A percentile compares a stretch with the other conserved stretches of the same genome.
phyloP scores from a whole-genome alignment of 2,888 invertebrate species.

The Melieria omissa region DNA sequence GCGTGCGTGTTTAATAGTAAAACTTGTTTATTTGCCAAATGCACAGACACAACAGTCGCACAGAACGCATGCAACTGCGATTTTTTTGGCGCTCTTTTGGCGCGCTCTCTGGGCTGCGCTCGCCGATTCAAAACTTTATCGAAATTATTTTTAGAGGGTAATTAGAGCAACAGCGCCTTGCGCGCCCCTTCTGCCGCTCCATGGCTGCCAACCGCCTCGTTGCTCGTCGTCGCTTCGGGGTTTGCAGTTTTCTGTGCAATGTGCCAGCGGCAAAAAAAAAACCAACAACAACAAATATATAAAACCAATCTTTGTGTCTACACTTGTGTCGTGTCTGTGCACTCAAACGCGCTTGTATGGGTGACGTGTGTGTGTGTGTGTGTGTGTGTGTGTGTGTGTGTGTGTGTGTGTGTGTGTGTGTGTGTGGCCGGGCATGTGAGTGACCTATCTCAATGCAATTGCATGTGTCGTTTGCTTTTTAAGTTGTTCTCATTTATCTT shows the following conservation, averaged over 20 bases:
- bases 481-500: conserved; percentile 43
- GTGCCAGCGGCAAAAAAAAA: too few relatives aligned
- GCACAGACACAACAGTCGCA: too few relatives aligned
- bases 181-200: not conserved
- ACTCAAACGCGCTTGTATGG: not conserved
- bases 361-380: conserved; percentile 4
- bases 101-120: too few relatives aligned
- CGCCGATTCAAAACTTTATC: conserved; percentile 32
- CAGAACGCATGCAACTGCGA: too few relatives aligned
- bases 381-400: conserved; percentile 37
- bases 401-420: conserved; percentile 33
- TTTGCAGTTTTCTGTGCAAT: too few relatives aligned
- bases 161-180: conserved; percentile 51
- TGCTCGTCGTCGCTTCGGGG: not conserved
- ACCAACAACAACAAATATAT: too few relatives aligned
- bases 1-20: conserved; percentile 11
- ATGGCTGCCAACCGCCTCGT: not conserved
- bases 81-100: too few relatives aligned
- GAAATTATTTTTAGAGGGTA: conserved; percentile 47
- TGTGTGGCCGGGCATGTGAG: conserved; percentile 49
- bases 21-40: too few relatives aligned
- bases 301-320: too few relatives aligned
- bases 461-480: conserved; percentile 52
- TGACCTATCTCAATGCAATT: conserved; percentile 62
- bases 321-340: too few relatives aligned